Conservation (phyloP, 2,888 invertebrate genomes). For the Polydrusus pterygomalis region DNA sequence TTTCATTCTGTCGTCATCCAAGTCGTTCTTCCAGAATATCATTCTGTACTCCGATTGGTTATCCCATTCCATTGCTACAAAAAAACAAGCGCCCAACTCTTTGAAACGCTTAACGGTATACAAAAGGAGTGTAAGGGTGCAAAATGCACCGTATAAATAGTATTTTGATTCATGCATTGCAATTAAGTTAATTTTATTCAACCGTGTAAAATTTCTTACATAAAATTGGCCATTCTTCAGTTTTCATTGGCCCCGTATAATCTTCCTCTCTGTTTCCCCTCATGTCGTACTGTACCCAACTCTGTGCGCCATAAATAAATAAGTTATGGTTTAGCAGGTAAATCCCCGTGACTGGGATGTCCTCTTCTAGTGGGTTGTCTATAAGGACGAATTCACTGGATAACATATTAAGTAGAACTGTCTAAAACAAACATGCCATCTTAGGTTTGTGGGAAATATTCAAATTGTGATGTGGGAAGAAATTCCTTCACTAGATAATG, state of each 20-base stretch:
- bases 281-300: slow-evolving; percentile 87
- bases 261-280: slow-evolving; percentile 82
- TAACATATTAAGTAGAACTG: slow-evolving; percentile 91
- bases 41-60: slow-evolving; percentile 81
- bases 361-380: slow-evolving; percentile 87
- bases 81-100: not conserved
- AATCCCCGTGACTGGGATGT: slow-evolving; percentile 78
- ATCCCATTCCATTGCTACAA: slow-evolving; percentile 81
- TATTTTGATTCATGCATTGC: too few relatives aligned
- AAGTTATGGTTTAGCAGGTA: slow-evolving; percentile 81
- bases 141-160: too few relatives aligned
- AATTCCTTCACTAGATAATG: too few relatives aligned
- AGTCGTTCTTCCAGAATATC: slow-evolving; percentile 87
- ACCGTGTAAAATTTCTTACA: slow-evolving; percentile 69
- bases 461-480: too few relatives aligned
- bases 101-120: too few relatives aligned
- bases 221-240: slow-evolving; percentile 82
- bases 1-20: slow-evolving; percentile 84
- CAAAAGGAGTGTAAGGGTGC: too few relatives aligned
- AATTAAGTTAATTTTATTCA: not conserved
- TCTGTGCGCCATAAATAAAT: slow-evolving; percentile 84
- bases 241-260: slow-evolving; percentile 75
- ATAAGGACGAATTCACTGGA: slow-evolving; percentile 94
- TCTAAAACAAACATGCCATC: slow-evolving; percentile 74
- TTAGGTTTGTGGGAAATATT: too few relatives aligned